Base-by-base conservation (phyloP, 2,888 invertebrate species). In the Coelinius sp. region DNA sequence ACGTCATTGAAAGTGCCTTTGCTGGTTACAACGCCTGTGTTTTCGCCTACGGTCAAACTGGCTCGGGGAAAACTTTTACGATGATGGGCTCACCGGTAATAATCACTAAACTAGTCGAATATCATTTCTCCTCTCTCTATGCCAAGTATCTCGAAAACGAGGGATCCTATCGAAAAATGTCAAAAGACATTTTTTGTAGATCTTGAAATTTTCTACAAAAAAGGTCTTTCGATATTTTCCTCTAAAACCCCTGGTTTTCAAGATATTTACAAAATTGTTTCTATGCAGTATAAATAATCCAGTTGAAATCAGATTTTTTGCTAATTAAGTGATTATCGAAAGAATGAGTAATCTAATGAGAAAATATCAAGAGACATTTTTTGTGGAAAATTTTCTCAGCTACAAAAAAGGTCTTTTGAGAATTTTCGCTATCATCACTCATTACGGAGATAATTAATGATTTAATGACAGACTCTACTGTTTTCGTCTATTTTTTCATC, bases 41-140 rank as follows among this genome's bases (percentile, higher is more conserved):
- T 70, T 96, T 96, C 89, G 96, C 96, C 52, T 96, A 96, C 86
- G 96, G 96, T 20, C 96, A 96, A 90, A 96, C 96, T 2, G 96
- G 96, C 77, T 95, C 95, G 87, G 96, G 96, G 68, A 96, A 96
- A 89, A 96, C 96, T 0, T 95, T 94, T 86, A 96, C 96, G 38
- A 96, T 96, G 96, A 96, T 96, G 95, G 96, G 96, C 3, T 91
- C 93, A 7, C 89, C 91, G 79, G 94, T 93, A 88, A 88, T 89
- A 75, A 64, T 14, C 8, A 10, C 20, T 7, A 14, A 22, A 35
- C 24, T 17, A n/a, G n/a, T n/a, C 31, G 64, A 27, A 41, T 71
- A 8, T 7, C 12, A 7, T 52, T 63, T 22, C 20, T 53, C 46
- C 44, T 1, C 6, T 3, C 10, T 7, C 3, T 38, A 8, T n/a